Base-by-base conservation (phyloP, 2,797 vertebrate genomes). In the Neosilurus mollespiculum region DNA sequence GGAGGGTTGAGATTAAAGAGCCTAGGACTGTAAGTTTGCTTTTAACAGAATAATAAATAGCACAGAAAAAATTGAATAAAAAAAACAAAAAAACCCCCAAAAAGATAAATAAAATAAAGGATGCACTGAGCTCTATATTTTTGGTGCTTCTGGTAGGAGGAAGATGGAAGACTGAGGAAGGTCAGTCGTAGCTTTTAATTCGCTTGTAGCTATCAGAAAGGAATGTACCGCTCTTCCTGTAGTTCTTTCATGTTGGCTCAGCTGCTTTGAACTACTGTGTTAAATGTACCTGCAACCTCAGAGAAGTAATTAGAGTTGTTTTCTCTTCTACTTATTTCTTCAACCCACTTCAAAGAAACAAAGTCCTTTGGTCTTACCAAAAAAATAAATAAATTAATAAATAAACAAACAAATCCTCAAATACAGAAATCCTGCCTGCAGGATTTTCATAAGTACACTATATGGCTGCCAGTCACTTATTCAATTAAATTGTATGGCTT, bases 1-100 rank as follows among this genome's bases (percentile, higher is more conserved):
- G 91, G 86, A 86, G 88, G 91, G 92, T 92, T 90, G 81, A 90
- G 89, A 93, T 94, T 94, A 93, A 94, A 93, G 93, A 94, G 91
- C 91, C 79, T 83, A 90, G 90, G 88, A 90, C 84, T 94, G 92
- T 91, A 92, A 91, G 90, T 91, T 93, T 89, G 89, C 91, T 90
- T 91, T 91, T 90, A 91, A 92, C 91, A 90, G 90, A 93, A 94
- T 88, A 92, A 92, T 93, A 92, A 92, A 93, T 88, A 90, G 90
- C 58, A 82, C 85, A 81, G 73, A 84, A 89, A 88, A 9, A 51
- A 3, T 61, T 11, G 18, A 72, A 56, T 69, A 56, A 67, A 66
- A 84, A 78, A 79, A 79, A 59, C 20, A 49, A 69, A 62, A 18
- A 22, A 22, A 54, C n/a, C n/a, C n/a, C n/a, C 30, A 30, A 30